phyloP scores from a whole-genome alignment of 2,113 vertebrate genomes.

The Phaethon lepturus region DNA sequence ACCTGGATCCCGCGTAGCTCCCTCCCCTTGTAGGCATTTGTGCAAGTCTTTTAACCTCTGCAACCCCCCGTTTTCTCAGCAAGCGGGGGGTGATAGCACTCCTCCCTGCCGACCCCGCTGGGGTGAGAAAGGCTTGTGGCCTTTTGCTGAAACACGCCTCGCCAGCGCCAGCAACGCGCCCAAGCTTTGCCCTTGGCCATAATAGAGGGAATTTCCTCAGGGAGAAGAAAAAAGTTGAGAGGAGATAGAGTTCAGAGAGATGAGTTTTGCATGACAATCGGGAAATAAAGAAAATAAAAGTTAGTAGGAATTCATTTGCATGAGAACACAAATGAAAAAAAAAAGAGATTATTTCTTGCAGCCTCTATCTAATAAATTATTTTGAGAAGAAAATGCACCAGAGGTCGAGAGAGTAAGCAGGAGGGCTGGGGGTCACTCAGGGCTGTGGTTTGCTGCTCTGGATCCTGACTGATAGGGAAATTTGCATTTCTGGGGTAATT shows the following conservation, averaged over 20 bases:
- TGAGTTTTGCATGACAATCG: slow-evolving; percentile 41
- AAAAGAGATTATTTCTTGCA: slow-evolving; percentile 20
- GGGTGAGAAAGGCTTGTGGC: background rate
- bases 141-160: background rate
- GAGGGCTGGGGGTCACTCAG: slow-evolving; percentile 6
- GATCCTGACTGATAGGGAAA: slow-evolving; percentile 27
- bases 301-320: slow-evolving; percentile 32
- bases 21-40: fast-evolving
- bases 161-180: background rate
- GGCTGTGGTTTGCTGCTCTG: background rate
- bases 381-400: slow-evolving; percentile 30
- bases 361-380: slow-evolving; percentile 43
- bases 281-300: slow-evolving; percentile 51
- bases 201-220: background rate
- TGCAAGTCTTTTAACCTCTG: background rate
- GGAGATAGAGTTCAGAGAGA: background rate
- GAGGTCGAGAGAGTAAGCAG: background rate
- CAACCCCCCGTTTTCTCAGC: background rate
- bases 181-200: background rate
- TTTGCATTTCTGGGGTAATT: slow-evolving; percentile 33
- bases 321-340: background rate
- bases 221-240: background rate
- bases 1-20: background rate
- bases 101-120: background rate
- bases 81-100: background rate